Base-by-base conservation (phyloP, 1,140 invertebrate genomes). In the Ceratina australensis region DNA sequence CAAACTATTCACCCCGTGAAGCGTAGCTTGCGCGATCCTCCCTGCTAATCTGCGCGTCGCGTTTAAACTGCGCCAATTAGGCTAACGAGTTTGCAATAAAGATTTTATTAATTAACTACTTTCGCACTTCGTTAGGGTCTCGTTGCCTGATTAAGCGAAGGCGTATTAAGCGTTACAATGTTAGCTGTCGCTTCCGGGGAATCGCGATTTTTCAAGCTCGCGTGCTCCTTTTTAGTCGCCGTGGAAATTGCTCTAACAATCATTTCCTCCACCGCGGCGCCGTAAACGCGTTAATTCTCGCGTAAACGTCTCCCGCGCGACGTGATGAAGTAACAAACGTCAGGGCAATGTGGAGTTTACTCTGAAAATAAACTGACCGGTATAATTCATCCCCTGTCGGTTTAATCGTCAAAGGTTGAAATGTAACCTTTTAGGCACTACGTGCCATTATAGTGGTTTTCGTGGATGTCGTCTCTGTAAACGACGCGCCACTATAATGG, bases 81-180 rank as follows among this genome's bases (percentile, higher is more conserved):
- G 12, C 18, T 54, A 71, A 77, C 68, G 59, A 64, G 49, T 78
- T 56, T 56, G 56, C 50, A 57, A 77, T 47, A 60, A 61, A 47
- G 56, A 57, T 64, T 57, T 72, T 54, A 28, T 78, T 78, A 78
- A 78, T 78, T 78, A 78, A 72, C 18, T 2, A 64, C 7, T 65
- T 65, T 78, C 76, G 8, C 76, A 59, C 69, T 22, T 64, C 20
- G 0, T 77, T 64, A 57, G 13, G 76, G n/a, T n/a, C 42, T 47
- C 28, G 15, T 2, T 4, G 5, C 57, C 15, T 77, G 67, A 77
- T 71, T 71, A 71, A 24, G 18, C 26, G 13, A 26, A 7, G 2
- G 59, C 0, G 2, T 10, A 22, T 47, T 22, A 26, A 22, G n/a
- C n/a, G 1, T 26, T 59, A 22, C 33, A 59, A 67, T 16, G 52